Base-by-base conservation (phyloP, 2,888 invertebrate species). In the Cremastinae sp. region DNA sequence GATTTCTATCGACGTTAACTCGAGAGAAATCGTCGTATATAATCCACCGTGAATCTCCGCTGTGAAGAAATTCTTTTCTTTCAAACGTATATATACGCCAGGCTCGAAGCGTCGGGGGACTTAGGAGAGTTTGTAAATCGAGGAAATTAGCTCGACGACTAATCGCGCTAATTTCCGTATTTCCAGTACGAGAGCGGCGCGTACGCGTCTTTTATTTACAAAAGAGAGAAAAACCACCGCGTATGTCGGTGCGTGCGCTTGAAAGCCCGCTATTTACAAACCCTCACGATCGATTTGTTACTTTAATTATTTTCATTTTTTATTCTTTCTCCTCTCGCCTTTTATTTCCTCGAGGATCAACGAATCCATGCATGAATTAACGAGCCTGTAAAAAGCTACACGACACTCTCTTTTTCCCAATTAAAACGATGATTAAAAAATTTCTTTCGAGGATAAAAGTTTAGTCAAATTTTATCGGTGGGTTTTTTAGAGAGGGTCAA, bases 1-100 rank as follows among this genome's bases (percentile, higher is more conserved):
- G 75, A 75, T 75, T 75, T 76, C 74, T 71, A 71, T 74, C 66
- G 77, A 74, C 74, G 77, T 70, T 77, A 74, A 74, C 74, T 70
- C 77, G 77, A 72, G 62, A 76, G 72, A 73, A 76, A 76, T 73
- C 73, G 58, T 69, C 55, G 61, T 53, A 53, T 61, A 70, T 59
- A 49, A 16, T 22, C 20, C 37, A 10, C 37, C 47, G 41, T 16
- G 37, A 51, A 18, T 68, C 37, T 66, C 37, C 47, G 18, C 47
- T 12, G 47, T 20, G 47, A 37, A 62, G 39, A 56, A 16, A 39
- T 12, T 4, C 12, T 8, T 14, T 28, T 35, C 10, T 22, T 18
- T 41, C n/a, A 0, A 22, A 43, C 14, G 10, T 14, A n/a, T 18
- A 37, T 47, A 47, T 47, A 62, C 18, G 45, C 10, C 35, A 20